These are phyloP conservation scores for Onthophagus sagittarius DNA, from an alignment of 2,888 invertebrate species.

Conservation along the genomic window DNA sequence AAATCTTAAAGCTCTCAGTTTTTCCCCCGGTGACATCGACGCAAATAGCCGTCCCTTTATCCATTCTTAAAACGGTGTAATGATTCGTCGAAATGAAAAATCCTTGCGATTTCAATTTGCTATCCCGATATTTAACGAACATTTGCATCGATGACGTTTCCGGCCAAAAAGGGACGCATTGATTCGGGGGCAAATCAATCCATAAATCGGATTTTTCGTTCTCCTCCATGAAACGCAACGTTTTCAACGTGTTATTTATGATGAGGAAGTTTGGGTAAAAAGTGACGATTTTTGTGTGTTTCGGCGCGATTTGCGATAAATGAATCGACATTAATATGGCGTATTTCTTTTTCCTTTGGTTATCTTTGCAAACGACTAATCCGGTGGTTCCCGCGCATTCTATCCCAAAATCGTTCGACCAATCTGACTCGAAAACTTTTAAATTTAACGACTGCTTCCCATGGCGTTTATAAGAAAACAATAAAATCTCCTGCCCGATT, in stretches of 20 bases:
- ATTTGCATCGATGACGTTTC: conserved; percentile 76
- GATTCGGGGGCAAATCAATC: conserved; percentile 69
- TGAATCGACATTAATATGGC: conserved; percentile 65
- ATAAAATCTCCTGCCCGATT: conserved; percentile 60
- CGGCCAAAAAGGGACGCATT: conserved; percentile 77
- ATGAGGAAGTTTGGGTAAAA: conserved; percentile 77
- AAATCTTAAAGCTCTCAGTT: conserved; percentile 68
- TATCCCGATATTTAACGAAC: conserved; percentile 75
- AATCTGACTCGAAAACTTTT: conserved; percentile 60
- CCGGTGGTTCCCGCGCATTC: conserved; percentile 75
- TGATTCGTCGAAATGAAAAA: conserved; percentile 69
- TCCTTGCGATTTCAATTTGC: conserved; percentile 71
- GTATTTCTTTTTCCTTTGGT: conserved; percentile 69
- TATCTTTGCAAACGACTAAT: conserved; percentile 67
- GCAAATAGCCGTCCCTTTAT: conserved; percentile 71
- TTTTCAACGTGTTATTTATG: conserved; percentile 63
- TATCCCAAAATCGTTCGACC: conserved; percentile 61
- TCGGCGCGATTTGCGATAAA: conserved; percentile 67
- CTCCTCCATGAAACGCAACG: conserved; percentile 74
- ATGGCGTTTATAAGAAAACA: conserved; percentile 62
- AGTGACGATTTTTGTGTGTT: conserved; percentile 74
- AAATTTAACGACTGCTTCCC: conserved; percentile 53
- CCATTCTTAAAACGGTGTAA: conserved; percentile 75
- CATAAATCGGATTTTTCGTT: conserved; percentile 81
- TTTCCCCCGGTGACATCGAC: conserved; percentile 73